Evolutionary conservation across 1,140 invertebrate genomes (phyloP), one percentile per base, ranked within the genome.

Genomic region (Neodiprion lecontei): DNA sequence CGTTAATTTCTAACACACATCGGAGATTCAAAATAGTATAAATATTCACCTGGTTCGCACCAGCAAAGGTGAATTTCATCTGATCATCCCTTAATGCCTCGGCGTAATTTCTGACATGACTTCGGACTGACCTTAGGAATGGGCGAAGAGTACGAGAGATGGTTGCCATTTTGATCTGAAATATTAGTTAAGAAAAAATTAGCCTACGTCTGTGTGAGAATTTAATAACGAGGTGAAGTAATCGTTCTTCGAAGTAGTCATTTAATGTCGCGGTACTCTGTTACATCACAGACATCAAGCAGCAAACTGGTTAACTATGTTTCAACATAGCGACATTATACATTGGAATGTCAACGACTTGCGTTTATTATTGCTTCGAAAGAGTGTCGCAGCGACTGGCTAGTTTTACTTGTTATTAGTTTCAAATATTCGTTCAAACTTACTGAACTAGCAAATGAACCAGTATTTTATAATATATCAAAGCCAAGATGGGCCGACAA

Each of bases 21-120:
- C 28, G 28, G 28, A 5, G 28, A 40, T 40, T 40, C 5, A 5
- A 40, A 5, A 40, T 3, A 40, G 5, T 40, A 40, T 40, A 61
- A 14, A 14, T 12, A 7, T 66, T 75, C 89, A 95, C 94, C 89
- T 96, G 93, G 88, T 96, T 96, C 67, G 94, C 95, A 80, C 95
- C 94, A 80, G 95, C 95, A 87, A 97, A 95, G 73, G 95, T 97
- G 79, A 97, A 94, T 74, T 94, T 93, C 94, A 96, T 95, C 88
- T 96, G 92, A 83, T 88, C 83, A 21, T 79, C 75, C 53, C 67
- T 72, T 69, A 81, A 74, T 14, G 85, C 85, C 79, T 95, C 94
- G 17, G 93, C 92, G 85, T 93, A 94, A 65, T 88, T 88, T 79
- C 92, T 88, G 9, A 80, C 83, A 65, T 85, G 84, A 14, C 73